Base-by-base conservation (phyloP, 2,113 vertebrate genomes). In the Onychostruthus taczanowskii region DNA sequence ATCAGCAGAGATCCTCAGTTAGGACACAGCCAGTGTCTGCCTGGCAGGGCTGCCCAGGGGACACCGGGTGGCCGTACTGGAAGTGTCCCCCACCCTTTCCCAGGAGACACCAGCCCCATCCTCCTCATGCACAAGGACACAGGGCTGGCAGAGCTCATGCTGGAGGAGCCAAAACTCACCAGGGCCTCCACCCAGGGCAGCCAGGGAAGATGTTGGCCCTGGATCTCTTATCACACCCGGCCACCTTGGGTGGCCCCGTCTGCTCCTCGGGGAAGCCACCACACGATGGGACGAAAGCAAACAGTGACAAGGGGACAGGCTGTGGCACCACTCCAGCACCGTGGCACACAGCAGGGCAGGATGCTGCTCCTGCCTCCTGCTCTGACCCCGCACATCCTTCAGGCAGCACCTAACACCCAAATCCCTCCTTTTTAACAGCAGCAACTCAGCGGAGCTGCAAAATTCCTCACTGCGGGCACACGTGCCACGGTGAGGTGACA, bases 201-300 rank as follows among this genome's bases (percentile, higher is more conserved):
- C 87, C 35, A 27, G 61, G 35, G n/a, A 72, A 82, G 94, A 90
- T 78, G 77, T 44, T 9, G 33, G 73, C 75, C 73, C 58, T 4
- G 76, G 62, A 30, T 37, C 62, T 50, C 96, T 98, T 98, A 97
- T 97, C 97, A 6, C 50, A 21, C 16, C n/a, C 37, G 12, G 83
- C 91, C 97, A 97, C 95, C 93, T 96, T 89, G 82, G 55, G 85
- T 2, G 4, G 73, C 75, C 61, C 12, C 21, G 4, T 35, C 78
- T 77, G 84, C 73, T 92, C 56, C 67, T 53, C 7, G 1, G 76
- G 59, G 46, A 94, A 93, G 43, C 41, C 76, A 58, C 50, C 84
- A 46, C 64, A 11, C 3, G 76, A 92, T 3, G n/a, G 84, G 26
- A 83, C 26, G 14, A 52, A 64, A 79, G 79, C 68, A 94, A 95